phyloP scores from a whole-genome alignment of 2,888 invertebrate genomes.

The Dryobotodes eremita region DNA sequence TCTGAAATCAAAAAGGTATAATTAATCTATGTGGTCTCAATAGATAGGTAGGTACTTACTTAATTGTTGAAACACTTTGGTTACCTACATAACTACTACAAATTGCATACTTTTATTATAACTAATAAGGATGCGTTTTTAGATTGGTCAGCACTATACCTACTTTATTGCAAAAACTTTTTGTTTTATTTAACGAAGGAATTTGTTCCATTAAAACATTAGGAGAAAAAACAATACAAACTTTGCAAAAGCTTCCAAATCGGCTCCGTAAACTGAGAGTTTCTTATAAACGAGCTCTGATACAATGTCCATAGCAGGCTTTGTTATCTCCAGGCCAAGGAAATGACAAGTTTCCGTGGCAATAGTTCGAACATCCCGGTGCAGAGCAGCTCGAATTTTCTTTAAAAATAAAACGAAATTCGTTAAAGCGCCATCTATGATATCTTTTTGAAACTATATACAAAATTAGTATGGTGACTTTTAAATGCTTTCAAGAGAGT shows the following conservation, averaged over 20 bases:
- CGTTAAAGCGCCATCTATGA: conserved; percentile 69
- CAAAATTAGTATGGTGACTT: not conserved
- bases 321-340: conserved; percentile 88
- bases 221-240: conserved; percentile 70
- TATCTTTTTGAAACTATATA: conserved; percentile 8
- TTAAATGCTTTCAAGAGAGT: not conserved
- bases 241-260: conserved; percentile 93
- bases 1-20: conserved; percentile 78
- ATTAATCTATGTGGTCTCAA: not conserved
- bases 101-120: too few species aligned
- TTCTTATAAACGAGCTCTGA: conserved; percentile 92
- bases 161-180: not conserved
- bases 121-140: too few species aligned
- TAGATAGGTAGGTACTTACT: not conserved
- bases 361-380: conserved; percentile 89
- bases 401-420: conserved; percentile 75
- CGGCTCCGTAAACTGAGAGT: conserved; percentile 88
- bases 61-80: not conserved
- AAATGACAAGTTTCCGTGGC: conserved; percentile 90
- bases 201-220: not conserved
- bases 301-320: conserved; percentile 90
- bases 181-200: not conserved
- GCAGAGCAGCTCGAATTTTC: conserved; percentile 91
- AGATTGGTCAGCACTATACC: not conserved
- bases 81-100: not conserved